Evolutionary conservation across 2,113 vertebrate genomes (phyloP).

Genomic region (Montifringilla adamsi): DNA sequence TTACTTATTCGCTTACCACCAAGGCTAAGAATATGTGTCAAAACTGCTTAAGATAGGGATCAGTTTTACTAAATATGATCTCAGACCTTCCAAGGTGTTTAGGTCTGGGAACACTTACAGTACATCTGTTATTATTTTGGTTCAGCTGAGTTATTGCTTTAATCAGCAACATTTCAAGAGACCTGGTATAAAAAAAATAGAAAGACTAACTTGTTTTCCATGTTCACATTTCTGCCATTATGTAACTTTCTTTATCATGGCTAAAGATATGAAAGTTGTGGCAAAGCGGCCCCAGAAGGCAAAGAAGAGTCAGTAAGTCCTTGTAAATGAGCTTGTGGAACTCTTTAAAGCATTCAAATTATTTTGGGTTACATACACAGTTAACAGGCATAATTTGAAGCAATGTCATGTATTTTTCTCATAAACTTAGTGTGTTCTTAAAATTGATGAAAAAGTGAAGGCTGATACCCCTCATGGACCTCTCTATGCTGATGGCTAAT

Average conservation of each 20-base stretch:
- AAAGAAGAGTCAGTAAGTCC: background rate
- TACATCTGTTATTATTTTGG: slow-evolving; percentile 74
- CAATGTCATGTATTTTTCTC: background rate
- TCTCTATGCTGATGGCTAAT: background rate
- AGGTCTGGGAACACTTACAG: slow-evolving; percentile 65
- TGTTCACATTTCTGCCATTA: slow-evolving; percentile 7
- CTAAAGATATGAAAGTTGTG: background rate
- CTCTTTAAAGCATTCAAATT: background rate
- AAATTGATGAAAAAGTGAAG: background rate
- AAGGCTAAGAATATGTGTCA: slow-evolving; percentile 49
- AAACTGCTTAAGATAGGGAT: slow-evolving; percentile 62
- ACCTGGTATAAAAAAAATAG: background rate
- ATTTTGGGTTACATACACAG: background rate
- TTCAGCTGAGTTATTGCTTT: slow-evolving; percentile 63
- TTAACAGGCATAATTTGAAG: background rate
- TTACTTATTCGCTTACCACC: slow-evolving; percentile 23
- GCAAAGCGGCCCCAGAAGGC: background rate
- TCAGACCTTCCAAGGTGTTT: slow-evolving; percentile 68
- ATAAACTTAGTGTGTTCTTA: background rate
- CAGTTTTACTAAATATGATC: slow-evolving; percentile 58
- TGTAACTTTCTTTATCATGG: background rate
- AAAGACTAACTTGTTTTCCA: background rate
- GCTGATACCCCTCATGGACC: background rate
- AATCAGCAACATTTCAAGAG: slow-evolving; percentile 60
- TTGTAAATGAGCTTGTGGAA: background rate